A percentile compares a stretch with the other conserved stretches of the same genome.
phyloP scores from a whole-genome alignment of 2,797 vertebrate species.

The Anas bernieri region DNA sequence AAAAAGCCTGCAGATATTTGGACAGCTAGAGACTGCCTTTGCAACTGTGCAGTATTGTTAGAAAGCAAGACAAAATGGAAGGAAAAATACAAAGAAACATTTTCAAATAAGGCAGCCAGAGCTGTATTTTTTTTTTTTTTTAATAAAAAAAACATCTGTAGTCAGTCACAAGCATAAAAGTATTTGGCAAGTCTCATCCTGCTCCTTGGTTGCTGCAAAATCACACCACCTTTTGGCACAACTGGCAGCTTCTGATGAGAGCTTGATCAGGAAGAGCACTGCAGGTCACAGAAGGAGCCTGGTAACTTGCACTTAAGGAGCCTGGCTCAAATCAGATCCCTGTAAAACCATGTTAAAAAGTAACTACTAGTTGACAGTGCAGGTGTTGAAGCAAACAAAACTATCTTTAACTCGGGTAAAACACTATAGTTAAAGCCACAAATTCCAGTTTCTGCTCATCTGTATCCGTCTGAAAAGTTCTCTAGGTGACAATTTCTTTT shows the following conservation, averaged over 20 bases:
- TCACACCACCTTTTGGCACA: slow-evolving; percentile 47
- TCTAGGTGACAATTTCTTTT: background rate
- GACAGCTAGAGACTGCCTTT: slow-evolving; percentile 1
- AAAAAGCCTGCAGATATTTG: slow-evolving; percentile 7
- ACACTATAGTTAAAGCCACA: accelerated
- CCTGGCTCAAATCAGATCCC: background rate
- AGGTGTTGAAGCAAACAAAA: too few relatives aligned
- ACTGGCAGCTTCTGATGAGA: background rate
- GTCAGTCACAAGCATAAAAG: slow-evolving; percentile 2
- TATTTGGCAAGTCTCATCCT: slow-evolving; percentile 59
- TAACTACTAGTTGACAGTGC: background rate
- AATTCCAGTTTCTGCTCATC: background rate
- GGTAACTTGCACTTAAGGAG: background rate
- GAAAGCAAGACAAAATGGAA: slow-evolving; percentile 31
- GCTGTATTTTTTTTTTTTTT: background rate
- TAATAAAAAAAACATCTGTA: background rate
- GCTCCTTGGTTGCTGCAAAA: slow-evolving; percentile 51
- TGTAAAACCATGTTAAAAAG: background rate
- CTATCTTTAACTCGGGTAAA: background rate
- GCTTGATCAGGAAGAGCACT: background rate
- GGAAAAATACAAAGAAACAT: slow-evolving; percentile 33
- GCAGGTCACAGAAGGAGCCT: background rate
- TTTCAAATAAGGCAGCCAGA: slow-evolving; percentile 30
- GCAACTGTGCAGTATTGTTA: background rate
- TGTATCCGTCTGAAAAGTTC: background rate